phyloP scores from a whole-genome alignment of 1,140 invertebrate genomes.

The Pentalonia nigronervosa region DNA sequence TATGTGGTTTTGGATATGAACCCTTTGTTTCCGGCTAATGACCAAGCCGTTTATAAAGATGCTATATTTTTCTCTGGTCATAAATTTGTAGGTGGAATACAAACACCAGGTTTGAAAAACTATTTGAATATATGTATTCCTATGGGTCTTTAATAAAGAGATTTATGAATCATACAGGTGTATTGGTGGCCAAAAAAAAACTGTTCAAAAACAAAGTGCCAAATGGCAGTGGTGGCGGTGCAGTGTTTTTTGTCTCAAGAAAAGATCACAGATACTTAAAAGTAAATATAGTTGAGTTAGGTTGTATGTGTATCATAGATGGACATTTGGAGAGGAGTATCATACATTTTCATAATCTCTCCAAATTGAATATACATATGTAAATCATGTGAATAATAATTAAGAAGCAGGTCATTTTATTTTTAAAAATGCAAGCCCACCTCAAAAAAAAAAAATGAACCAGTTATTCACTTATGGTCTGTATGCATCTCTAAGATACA shows the following conservation, averaged over 20 bases:
- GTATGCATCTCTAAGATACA: too few species aligned
- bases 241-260: slow-evolving; percentile 71
- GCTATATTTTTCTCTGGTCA: slow-evolving; percentile 90
- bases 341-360: neutral
- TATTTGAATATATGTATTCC: slow-evolving; percentile 24
- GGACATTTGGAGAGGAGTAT: neutral
- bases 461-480: neutral
- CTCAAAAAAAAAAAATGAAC: neutral
- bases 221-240: slow-evolving; percentile 70
- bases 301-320: neutral
- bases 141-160: slow-evolving; percentile 35
- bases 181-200: slow-evolving; percentile 74
- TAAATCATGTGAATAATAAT: neutral
- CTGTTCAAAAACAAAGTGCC: slow-evolving; percentile 70
- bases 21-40: slow-evolving; percentile 72
- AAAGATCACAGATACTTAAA: slow-evolving; percentile 69
- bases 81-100: slow-evolving; percentile 89
- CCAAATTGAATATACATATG: neutral
- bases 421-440: neutral
- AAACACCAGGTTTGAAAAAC: slow-evolving; percentile 73
- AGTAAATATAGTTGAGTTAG: slow-evolving; percentile 60
- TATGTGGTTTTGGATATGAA: slow-evolving; percentile 88
- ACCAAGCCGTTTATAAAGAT: slow-evolving; percentile 82
- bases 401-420: neutral
- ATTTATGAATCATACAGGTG: slow-evolving; percentile 65